phyloP scores from a whole-genome alignment of 2,888 invertebrate species.

The Melanostoma mellinum region DNA sequence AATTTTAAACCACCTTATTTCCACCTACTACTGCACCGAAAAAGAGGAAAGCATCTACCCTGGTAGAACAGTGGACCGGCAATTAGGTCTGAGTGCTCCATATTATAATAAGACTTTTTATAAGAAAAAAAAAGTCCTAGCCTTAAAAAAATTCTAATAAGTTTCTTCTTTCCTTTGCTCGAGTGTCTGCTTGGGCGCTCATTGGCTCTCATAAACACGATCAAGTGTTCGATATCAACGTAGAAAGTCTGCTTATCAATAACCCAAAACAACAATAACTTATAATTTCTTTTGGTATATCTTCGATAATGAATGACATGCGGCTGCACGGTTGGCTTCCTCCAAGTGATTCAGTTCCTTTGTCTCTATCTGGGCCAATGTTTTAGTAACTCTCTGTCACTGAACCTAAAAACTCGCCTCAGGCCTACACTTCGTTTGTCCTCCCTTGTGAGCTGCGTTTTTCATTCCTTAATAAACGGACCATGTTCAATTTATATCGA shows the following conservation, averaged over 20 bases:
- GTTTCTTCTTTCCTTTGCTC: too few relatives aligned
- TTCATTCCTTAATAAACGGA: neutral
- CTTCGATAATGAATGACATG: conserved; percentile 34
- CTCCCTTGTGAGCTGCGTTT: neutral
- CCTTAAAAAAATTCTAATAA: too few relatives aligned
- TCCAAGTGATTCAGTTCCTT: conserved; percentile 43
- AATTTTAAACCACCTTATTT: too few relatives aligned
- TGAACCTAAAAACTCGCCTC: conserved; percentile 35
- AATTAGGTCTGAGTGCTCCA: too few relatives aligned
- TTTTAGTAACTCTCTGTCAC: conserved; percentile 33
- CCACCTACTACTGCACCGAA: too few relatives aligned
- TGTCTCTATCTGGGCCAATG: conserved; percentile 39
- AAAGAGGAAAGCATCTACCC: too few relatives aligned
- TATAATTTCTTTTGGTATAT: neutral
- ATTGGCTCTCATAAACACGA: neutral
- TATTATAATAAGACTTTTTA: too few relatives aligned
- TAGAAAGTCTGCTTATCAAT: conserved; percentile 34
- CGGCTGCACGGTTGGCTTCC: conserved; percentile 25
- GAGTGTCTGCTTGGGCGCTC: too few relatives aligned
- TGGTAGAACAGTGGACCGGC: too few relatives aligned
- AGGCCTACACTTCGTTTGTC: conserved; percentile 6
- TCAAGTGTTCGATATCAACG: conserved; percentile 42
- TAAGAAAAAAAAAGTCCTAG: too few relatives aligned
- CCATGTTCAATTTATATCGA: conserved; percentile 59
- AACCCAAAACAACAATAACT: conserved; percentile 7